phyloP scores from a whole-genome alignment of 2,113 vertebrate species.

The Trogon surrucura region DNA sequence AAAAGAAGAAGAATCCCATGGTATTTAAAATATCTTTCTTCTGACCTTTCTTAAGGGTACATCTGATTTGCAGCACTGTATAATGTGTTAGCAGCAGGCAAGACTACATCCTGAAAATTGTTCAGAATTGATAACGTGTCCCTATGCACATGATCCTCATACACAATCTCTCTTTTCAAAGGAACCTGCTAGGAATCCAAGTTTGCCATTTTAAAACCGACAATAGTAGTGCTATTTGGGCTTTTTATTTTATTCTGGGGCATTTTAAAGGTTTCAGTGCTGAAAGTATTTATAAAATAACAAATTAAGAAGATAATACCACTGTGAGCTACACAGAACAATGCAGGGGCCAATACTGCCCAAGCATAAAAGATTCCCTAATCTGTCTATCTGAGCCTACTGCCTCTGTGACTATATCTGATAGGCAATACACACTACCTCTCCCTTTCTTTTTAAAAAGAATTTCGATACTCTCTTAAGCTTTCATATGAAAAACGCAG shows the following conservation, averaged over 20 bases:
- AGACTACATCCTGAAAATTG: constrained; percentile 15
- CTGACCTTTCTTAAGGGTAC: constrained; percentile 60
- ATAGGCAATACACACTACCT: constrained; percentile 8
- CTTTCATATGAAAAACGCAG: constrained; percentile 52
- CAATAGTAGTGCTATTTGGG: background rate
- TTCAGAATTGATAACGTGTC: constrained; percentile 38
- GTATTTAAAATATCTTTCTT: constrained; percentile 60
- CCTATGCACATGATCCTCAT: constrained; percentile 27
- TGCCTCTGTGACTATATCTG: background rate
- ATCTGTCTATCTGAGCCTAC: background rate
- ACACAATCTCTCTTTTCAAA: constrained; percentile 36
- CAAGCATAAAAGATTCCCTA: constrained; percentile 5
- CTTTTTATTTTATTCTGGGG: background rate
- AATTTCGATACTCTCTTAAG: constrained; percentile 49
- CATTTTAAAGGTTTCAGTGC: background rate
- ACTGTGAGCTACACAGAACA: background rate
- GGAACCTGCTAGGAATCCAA: constrained; percentile 2
- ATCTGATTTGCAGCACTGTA: constrained; percentile 14
- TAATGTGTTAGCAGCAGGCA: constrained; percentile 47
- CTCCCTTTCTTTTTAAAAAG: background rate
- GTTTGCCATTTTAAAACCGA: constrained; percentile 34
- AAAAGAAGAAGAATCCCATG: constrained; percentile 42
- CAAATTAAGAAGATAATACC: constrained; percentile 22
- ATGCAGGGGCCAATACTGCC: background rate
- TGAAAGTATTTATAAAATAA: constrained; percentile 45